Evolutionary conservation across 2,113 vertebrate species (phyloP).

Genomic region (Dermatemys mawii): DNA sequence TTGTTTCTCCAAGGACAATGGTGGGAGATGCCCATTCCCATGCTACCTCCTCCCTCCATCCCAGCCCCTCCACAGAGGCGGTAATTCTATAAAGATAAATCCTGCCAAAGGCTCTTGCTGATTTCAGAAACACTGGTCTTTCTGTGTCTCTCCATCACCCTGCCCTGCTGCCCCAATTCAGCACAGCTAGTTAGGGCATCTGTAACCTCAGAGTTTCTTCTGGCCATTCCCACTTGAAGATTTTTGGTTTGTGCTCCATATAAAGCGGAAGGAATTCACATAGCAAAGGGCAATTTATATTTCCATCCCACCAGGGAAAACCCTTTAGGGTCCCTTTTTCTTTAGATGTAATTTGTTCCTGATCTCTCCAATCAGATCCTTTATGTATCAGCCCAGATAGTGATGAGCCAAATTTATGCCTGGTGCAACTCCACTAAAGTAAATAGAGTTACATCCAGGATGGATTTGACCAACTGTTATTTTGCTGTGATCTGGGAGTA

Average conservation of each 20-base stretch:
- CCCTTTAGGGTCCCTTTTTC: not conserved
- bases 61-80: not conserved
- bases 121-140: not conserved
- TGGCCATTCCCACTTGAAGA: not conserved
- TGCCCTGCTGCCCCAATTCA: not conserved
- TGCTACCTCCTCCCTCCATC: rapidly evolving
- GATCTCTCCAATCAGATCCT: not conserved
- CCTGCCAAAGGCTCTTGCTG: not conserved
- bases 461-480: rapidly evolving
- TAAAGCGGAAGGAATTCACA: rapidly evolving
- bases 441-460: not conserved
- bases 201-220: not conserved
- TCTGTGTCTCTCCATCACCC: not conserved
- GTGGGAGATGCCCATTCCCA: not conserved
- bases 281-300: not conserved
- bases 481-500: not conserved
- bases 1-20: not conserved
- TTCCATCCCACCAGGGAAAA: not conserved
- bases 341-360: not conserved
- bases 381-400: not conserved
- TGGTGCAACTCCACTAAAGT: not conserved
- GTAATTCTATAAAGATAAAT: not conserved
- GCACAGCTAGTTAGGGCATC: too few species aligned
- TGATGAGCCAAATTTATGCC: rapidly evolving
- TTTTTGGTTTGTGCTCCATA: not conserved